These are phyloP conservation scores for Psophia crepitans DNA, from an alignment of 2,113 vertebrate genomes.

Conservation along the genomic window DNA sequence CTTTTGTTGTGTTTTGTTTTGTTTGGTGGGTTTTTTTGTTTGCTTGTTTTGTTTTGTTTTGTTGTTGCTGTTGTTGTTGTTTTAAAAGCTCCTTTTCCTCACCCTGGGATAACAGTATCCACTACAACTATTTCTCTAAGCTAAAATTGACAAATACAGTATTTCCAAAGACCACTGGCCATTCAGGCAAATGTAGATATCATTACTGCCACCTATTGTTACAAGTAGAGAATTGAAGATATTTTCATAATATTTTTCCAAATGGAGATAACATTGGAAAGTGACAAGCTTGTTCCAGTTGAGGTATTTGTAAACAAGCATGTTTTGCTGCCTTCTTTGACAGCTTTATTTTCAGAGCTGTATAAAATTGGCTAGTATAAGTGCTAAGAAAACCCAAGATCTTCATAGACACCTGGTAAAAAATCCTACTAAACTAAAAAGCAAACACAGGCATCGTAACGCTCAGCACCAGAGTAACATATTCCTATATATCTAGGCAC, in stretches of 20 bases:
- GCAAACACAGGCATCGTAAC: background rate
- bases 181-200: constrained; percentile 11
- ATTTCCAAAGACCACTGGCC: background rate
- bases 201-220: constrained; percentile 65
- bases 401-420: background rate
- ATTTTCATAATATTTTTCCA: background rate
- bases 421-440: background rate
- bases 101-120: background rate
- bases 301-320: background rate
- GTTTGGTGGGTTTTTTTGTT: too few relatives aligned
- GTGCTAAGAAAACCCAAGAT: background rate
- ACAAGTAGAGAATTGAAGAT: background rate
- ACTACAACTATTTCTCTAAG: background rate
- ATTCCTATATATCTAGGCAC: background rate
- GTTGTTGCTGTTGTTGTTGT: too few relatives aligned
- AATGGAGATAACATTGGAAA: background rate
- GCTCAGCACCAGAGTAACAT: background rate
- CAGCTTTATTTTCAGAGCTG: background rate
- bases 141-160: background rate
- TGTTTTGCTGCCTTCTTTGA: background rate
- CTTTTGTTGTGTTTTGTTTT: too few relatives aligned
- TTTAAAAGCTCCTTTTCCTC: background rate
- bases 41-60: too few relatives aligned
- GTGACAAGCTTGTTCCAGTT: background rate
- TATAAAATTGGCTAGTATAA: background rate